Conservation (phyloP, 2,888 invertebrate genomes). For the Caenorhabditis virilis region DNA sequence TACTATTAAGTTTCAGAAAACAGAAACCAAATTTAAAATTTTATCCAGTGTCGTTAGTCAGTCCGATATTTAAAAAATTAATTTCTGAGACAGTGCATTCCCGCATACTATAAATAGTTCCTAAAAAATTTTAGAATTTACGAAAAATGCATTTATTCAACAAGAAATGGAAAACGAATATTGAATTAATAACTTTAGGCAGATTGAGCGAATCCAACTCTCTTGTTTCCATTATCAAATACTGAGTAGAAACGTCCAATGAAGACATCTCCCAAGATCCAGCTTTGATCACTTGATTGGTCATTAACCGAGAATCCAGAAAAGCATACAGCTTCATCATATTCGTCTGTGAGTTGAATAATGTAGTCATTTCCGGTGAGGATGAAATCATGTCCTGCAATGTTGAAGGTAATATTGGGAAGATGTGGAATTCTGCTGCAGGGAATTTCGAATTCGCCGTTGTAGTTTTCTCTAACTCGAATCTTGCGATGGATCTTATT, state of each 20-base stretch:
- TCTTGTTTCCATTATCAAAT: slow-evolving; percentile 86
- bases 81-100: too few species aligned
- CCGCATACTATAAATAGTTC: too few species aligned
- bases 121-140: too few species aligned
- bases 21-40: too few species aligned
- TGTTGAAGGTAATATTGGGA: slow-evolving; percentile 80
- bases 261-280: slow-evolving; percentile 97
- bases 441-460: slow-evolving; percentile 78
- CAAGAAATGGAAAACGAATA: too few species aligned
- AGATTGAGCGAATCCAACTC: slow-evolving; percentile 84
- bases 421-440: slow-evolving; percentile 81
- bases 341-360: slow-evolving; percentile 70
- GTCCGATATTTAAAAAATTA: too few species aligned
- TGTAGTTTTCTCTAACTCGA: slow-evolving; percentile 78
- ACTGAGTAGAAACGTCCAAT: slow-evolving; percentile 94
- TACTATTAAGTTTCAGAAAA: too few species aligned
- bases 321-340: slow-evolving; percentile 78
- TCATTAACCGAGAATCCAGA: slow-evolving; percentile 96
- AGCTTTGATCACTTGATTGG: slow-evolving; percentile 80
- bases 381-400: slow-evolving; percentile 80
- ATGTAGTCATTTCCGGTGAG: slow-evolving; percentile 83
- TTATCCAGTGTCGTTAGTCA: too few species aligned
- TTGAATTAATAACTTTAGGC: too few species aligned
- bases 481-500: slow-evolving; percentile 77
- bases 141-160: too few species aligned